Evolutionary conservation across 23 tunicate genomes (phyloP), one percentile per base, ranked within the genome.

Genomic region (Ciona savignyi): DNA sequence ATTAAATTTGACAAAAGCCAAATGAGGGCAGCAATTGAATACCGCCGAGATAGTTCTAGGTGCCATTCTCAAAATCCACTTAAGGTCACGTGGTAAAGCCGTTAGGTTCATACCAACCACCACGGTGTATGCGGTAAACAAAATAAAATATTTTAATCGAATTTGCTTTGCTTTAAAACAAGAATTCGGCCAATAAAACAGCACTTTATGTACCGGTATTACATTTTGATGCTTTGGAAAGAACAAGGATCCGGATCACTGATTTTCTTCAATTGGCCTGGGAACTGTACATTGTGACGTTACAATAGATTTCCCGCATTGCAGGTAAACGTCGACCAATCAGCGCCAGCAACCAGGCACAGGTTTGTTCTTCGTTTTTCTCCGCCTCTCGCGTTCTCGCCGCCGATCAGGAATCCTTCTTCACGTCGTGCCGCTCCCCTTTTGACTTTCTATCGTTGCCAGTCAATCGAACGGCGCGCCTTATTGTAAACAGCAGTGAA

Each of bases 211-310:
- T n/a, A n/a, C n/a, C n/a, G n/a, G n/a, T n/a, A n/a, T n/a, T n/a
- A n/a, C n/a, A n/a, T n/a, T n/a, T n/a, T n/a, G n/a, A n/a, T n/a
- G n/a, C n/a, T n/a, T n/a, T n/a, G n/a, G n/a, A n/a, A n/a, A n/a
- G n/a, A n/a, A n/a, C n/a, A n/a, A n/a, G n/a, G n/a, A n/a, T 15
- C 56, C 11, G 15, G 56, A 9, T 42, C 56, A 42, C 15, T 42
- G 56, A 42, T 42, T 42, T 42, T 42, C 56, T 42, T 42, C 56
- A 42, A 42, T 42, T 42, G 56, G 56, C 56, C 56, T 42, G 56
- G 56, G 56, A 42, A 42, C 56, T 42, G 9, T 42, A 15, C 9
- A 42, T 42, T 42, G 15, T 42, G 56, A 42, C 56, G 56, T 15
- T 9, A 42, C 56, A 42, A 42, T 42, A 15, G 56, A 6, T 15